Percentiles rank a stretch among this genome's conserved stretches.
These are phyloP conservation scores for Tridacna gigas DNA, from an alignment of 2,888 invertebrate genomes.

Conservation along the genomic window DNA sequence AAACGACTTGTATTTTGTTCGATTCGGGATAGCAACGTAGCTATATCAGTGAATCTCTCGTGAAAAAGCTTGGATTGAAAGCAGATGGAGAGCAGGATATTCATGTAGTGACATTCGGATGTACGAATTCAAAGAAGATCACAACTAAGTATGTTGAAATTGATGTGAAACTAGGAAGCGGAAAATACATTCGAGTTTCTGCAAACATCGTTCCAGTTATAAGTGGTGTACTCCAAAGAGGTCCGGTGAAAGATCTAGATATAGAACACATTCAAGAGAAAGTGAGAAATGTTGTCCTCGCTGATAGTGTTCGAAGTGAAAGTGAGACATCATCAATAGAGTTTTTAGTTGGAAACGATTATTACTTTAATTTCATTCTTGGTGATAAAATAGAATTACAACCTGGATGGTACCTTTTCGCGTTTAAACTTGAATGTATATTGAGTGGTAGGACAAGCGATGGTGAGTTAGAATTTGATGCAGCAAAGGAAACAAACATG, in stretches of 20 bases:
- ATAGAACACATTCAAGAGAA: slow-evolving; percentile 3
- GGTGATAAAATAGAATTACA: slow-evolving; percentile 33
- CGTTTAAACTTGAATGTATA: slow-evolving; percentile 42
- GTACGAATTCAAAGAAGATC: neutral
- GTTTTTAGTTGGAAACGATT: slow-evolving; percentile 28
- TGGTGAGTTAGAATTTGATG: neutral
- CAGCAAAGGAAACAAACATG: slow-evolving; percentile 20
- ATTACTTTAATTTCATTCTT: slow-evolving; percentile 32
- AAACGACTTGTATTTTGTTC: slow-evolving; percentile 16
- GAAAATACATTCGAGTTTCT: slow-evolving; percentile 9
- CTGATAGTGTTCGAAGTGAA: slow-evolving; percentile 29
- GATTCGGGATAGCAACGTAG: slow-evolving; percentile 38
- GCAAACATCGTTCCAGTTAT: slow-evolving; percentile 40
- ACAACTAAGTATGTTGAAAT: slow-evolving; percentile 23
- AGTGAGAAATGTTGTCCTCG: slow-evolving; percentile 16
- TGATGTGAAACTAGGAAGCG: slow-evolving; percentile 24
- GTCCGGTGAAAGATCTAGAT: neutral
- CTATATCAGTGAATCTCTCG: slow-evolving; percentile 29
- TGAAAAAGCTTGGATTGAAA: slow-evolving; percentile 18
- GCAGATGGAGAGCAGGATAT: slow-evolving; percentile 24
- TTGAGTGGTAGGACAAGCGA: slow-evolving; percentile 34
- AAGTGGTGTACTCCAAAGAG: slow-evolving; percentile 34
- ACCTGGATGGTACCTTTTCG: slow-evolving; percentile 34
- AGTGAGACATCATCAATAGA: slow-evolving; percentile 23
- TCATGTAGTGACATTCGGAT: slow-evolving; percentile 32